Conservation (phyloP, 2,797 vertebrate species). For the Macropus fuliginosus region DNA sequence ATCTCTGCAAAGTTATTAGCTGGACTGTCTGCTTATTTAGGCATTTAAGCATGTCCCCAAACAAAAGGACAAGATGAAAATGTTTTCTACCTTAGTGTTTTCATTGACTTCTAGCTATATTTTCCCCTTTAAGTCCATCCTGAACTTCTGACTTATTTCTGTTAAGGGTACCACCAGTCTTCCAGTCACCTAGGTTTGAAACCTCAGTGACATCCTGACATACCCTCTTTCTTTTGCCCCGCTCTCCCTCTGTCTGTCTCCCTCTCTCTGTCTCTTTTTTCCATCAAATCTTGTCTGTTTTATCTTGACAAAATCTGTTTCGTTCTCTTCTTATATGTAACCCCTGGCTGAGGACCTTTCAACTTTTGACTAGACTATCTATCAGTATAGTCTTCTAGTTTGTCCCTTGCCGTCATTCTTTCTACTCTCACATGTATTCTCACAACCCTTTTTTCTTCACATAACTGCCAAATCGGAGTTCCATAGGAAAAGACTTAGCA, state of each 20-base stretch:
- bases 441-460: not conserved
- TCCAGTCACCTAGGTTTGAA: not conserved
- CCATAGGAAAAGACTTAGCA: not conserved
- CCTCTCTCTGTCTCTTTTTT: too few relatives aligned
- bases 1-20: not conserved
- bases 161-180: not conserved
- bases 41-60: not conserved
- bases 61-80: not conserved
- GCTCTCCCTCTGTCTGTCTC: too few relatives aligned
- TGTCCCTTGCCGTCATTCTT: not conserved
- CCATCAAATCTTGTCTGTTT: not conserved
- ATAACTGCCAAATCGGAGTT: not conserved
- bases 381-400: not conserved
- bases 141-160: not conserved
- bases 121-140: not conserved
- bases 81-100: not conserved
- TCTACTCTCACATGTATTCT: not conserved
- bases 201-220: not conserved
- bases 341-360: not conserved
- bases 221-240: too few relatives aligned
- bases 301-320: too few relatives aligned
- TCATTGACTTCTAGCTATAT: not conserved
- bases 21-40: not conserved
- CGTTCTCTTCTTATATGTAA: too few relatives aligned
- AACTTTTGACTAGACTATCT: too few relatives aligned